These are phyloP conservation scores for Eolophus roseicapilla DNA, from an alignment of 2,113 vertebrate species.

Conservation along the genomic window DNA sequence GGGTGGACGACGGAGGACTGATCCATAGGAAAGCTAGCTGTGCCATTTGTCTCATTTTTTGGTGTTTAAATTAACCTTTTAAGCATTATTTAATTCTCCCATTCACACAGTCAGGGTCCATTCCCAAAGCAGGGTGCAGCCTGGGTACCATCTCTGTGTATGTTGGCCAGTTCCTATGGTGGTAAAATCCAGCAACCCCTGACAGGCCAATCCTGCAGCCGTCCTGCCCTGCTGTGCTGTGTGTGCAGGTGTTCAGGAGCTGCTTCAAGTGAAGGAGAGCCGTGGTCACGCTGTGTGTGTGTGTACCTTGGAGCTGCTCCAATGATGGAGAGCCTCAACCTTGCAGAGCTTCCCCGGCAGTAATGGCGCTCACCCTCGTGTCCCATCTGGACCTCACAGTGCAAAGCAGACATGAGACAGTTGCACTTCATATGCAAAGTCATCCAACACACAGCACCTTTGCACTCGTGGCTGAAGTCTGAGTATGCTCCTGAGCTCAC, in stretches of 20 bases:
- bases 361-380: fast-evolving
- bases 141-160: background rate
- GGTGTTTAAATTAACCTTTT: background rate
- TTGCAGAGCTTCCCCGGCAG: background rate
- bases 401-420: background rate
- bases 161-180: background rate
- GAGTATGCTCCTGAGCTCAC: background rate
- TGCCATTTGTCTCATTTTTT: background rate
- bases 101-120: background rate
- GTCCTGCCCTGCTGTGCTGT: background rate
- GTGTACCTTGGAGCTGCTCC: background rate
- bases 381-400: background rate
- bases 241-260: background rate
- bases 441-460: fast-evolving
- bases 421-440: background rate
- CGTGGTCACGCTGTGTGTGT: background rate
- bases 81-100: background rate
- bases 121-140: background rate
- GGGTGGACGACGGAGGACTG: background rate
- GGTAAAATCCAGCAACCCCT: background rate
- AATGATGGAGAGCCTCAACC: background rate
- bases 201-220: background rate
- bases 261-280: background rate
- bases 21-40: background rate
- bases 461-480: background rate